Base-by-base conservation (phyloP, 2,113 vertebrate species). In the Chaetodon auriga region DNA sequence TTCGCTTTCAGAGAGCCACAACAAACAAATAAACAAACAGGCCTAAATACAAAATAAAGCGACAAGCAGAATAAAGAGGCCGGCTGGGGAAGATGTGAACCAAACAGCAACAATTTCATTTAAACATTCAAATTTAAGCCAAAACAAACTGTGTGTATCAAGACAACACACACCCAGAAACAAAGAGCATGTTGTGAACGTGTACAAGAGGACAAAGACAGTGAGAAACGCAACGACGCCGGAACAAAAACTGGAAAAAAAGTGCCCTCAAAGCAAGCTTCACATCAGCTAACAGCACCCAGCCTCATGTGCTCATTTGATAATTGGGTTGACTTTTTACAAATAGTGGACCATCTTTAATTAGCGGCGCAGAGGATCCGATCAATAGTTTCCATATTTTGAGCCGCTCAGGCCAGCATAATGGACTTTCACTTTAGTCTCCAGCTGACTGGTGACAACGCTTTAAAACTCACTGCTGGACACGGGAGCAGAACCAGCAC, bases 321-420 rank as follows among this genome's bases (percentile, higher is more conserved):
- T 88, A 94, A 94, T 86, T 88, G 80, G 90, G 82, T 92, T 57
- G 83, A 84, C 89, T 93, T 91, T 94, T 90, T 91, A 93, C 94
- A 92, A 94, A 94, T 82, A 94, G 91, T 90, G 74, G 68, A 53
- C 60, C 66, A 83, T 94, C 92, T 81, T 93, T 95, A 93, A 92
- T 92, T 95, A 82, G 80, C 81, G 90, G 91, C 71, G 85, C 83
- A 85, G 80, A 87, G 84, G 78, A 75, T 53, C 75, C 2, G 46
- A 92, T 94, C 92, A 93, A 94, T 82, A 92, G 64, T 93, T 95
- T 84, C 87, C 81, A 80, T n/a, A 11, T 94, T 95, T 92, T 87
- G 75, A 87, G 89, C 84, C 48, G 78, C 68, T 53, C 14, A 36
- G 82, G 78, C 81, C 73, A 74, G 83, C 83, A 90, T 90, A 89